phyloP scores from a whole-genome alignment of 2,797 vertebrate species.

The Sphaeramia orbicularis region DNA sequence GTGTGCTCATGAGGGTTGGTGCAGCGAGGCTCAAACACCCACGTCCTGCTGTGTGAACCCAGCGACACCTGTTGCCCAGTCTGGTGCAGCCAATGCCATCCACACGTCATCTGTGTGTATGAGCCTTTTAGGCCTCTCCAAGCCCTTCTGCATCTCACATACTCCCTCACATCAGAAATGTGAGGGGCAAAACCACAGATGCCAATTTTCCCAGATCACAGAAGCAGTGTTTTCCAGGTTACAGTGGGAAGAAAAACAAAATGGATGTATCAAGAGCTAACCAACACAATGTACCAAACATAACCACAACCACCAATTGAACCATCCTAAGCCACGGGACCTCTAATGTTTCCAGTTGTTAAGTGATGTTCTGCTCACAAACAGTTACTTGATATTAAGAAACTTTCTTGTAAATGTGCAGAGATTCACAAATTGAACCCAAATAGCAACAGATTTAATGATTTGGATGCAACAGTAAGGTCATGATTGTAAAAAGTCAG shows the following conservation, averaged over 20 bases:
- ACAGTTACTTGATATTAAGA: too few relatives aligned
- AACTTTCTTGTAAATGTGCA: neutral
- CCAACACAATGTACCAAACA: too few relatives aligned
- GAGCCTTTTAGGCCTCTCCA: slow-evolving; percentile 39
- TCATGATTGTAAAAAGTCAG: neutral
- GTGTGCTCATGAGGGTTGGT: slow-evolving; percentile 54
- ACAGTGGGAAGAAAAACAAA: too few relatives aligned
- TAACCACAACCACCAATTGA: too few relatives aligned
- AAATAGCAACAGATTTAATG: neutral
- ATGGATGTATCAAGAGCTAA: too few relatives aligned
- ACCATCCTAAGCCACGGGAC: too few relatives aligned
- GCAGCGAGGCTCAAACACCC: slow-evolving; percentile 79
- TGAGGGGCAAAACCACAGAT: slow-evolving; percentile 23
- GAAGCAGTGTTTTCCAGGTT: slow-evolving; percentile 1
- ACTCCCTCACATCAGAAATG: slow-evolving; percentile 51
- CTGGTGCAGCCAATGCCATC: slow-evolving; percentile 73
- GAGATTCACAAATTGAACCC: neutral
- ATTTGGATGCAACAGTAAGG: slow-evolving; percentile 3
- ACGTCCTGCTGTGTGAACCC: slow-evolving; percentile 82
- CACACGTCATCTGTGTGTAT: slow-evolving; percentile 70
- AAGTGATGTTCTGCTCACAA: too few relatives aligned
- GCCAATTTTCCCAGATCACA: slow-evolving; percentile 15
- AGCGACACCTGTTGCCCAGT: slow-evolving; percentile 84
- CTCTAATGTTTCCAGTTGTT: too few relatives aligned
- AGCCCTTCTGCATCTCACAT: slow-evolving; percentile 40